A percentile compares a stretch with the other conserved stretches of the same genome.
phyloP scores from a whole-genome alignment of 2,113 vertebrate species.

The Equus przewalskii region DNA sequence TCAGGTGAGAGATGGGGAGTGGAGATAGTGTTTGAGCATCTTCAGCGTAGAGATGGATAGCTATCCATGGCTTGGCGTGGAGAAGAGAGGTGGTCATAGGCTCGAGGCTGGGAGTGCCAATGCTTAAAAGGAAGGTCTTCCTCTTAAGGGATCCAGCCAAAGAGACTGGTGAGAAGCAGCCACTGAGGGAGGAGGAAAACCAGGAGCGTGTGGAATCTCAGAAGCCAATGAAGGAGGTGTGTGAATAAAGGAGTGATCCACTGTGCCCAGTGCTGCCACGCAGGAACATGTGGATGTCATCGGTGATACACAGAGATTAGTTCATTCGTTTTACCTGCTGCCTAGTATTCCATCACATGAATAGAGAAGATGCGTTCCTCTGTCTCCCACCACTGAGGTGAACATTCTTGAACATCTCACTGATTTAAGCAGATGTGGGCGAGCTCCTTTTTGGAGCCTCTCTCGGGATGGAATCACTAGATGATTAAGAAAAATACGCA shows the following conservation, averaged over 20 bases:
- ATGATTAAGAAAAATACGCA: not conserved
- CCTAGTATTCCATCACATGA: not conserved
- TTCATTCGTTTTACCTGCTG: not conserved
- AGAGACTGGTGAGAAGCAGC: not conserved
- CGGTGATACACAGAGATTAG: accelerated
- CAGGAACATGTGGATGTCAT: not conserved
- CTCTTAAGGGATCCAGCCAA: not conserved
- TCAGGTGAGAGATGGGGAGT: not conserved
- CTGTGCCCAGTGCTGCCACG: not conserved
- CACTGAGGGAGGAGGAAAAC: not conserved
- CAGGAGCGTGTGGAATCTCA: not conserved
- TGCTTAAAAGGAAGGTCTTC: not conserved
- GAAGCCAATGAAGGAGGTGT: not conserved
- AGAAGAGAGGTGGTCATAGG: not conserved
- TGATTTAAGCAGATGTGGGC: not conserved
- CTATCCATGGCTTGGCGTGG: not conserved
- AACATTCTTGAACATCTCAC: not conserved
- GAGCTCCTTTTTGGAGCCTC: not conserved
- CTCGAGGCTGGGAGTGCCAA: not conserved
- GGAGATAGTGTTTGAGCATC: not conserved
- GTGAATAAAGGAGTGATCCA: not conserved
- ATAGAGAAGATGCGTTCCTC: not conserved
- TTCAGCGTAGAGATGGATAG: not conserved
- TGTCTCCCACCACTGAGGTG: not conserved
- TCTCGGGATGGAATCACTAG: not conserved